A percentile compares a stretch with the other conserved stretches of the same genome.
These are phyloP conservation scores for Percopsis transmontana DNA, from an alignment of 2,113 vertebrate species.

Conservation along the genomic window DNA sequence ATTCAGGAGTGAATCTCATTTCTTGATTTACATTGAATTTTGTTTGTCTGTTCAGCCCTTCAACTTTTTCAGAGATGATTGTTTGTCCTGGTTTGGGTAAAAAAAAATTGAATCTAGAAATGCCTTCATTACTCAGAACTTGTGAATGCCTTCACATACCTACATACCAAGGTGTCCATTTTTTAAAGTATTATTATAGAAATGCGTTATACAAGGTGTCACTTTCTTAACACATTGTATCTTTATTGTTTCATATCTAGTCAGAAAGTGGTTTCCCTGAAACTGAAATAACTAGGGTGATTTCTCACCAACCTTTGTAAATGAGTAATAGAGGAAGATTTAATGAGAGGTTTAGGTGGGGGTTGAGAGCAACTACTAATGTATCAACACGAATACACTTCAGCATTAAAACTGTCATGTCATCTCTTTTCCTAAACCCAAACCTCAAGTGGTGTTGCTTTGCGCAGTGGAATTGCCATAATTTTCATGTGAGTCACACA, in stretches of 20 bases:
- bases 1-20: too few relatives aligned
- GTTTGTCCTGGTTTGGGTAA: too few relatives aligned
- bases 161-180: background rate
- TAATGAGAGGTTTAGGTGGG: conserved; percentile 22
- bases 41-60: background rate
- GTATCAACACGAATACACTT: conserved; percentile 15
- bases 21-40: too few relatives aligned
- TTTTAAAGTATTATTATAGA: too few relatives aligned
- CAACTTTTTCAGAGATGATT: too few relatives aligned
- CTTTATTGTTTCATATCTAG: background rate
- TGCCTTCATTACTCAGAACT: background rate
- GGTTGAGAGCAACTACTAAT: conserved; percentile 33
- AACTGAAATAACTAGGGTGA: background rate
- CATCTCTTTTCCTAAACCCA: background rate
- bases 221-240: background rate
- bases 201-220: background rate
- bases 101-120: background rate
- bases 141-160: background rate
- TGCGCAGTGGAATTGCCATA: background rate
- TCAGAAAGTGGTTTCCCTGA: conserved; percentile 8
- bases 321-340: conserved; percentile 6
- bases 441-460: conserved; percentile 26
- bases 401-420: conserved; percentile 2
- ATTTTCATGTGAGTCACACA: conserved; percentile 31
- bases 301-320: conserved; percentile 20